Evolutionary conservation across 64 coral and sea anemone species (phyloP).

Genomic region (Montipora capricornis): DNA sequence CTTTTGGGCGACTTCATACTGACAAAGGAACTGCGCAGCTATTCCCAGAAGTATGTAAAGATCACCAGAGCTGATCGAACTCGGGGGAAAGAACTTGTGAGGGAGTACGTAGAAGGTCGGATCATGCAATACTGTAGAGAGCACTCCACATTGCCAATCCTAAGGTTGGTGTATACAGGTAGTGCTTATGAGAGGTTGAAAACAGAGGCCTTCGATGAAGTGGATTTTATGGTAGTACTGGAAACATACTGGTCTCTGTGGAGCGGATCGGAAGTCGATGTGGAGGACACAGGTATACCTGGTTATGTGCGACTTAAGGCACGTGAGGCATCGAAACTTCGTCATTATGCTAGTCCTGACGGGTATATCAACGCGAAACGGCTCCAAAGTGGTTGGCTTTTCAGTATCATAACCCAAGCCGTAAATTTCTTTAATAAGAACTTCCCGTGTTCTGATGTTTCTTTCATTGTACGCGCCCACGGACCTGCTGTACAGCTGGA

Average conservation of each 20-base stretch:
- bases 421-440: neutral
- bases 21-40: constrained; percentile 18
- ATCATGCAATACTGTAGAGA: neutral
- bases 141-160: constrained; percentile 37
- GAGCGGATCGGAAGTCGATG: neutral
- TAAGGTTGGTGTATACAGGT: constrained; percentile 43
- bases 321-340: neutral
- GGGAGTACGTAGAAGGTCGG: neutral
- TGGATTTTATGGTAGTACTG: constrained; percentile 62
- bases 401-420: neutral
- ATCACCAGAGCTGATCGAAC: constrained; percentile 35
- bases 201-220: constrained; percentile 59
- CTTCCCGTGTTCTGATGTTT: neutral
- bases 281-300: neutral
- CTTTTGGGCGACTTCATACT: neutral
- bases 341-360: neutral
- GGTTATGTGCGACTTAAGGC: constrained; percentile 50
- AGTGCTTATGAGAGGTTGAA: constrained; percentile 68
- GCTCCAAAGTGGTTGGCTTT: constrained; percentile 54
- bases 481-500: constrained; percentile 73
- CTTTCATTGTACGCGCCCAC: constrained; percentile 19
- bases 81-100: neutral
- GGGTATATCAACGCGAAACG: constrained; percentile 28
- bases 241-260: neutral
- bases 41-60: constrained; percentile 39